phyloP scores from a whole-genome alignment of 1,140 invertebrate genomes.

The Macrotrachela quadricornifera region DNA sequence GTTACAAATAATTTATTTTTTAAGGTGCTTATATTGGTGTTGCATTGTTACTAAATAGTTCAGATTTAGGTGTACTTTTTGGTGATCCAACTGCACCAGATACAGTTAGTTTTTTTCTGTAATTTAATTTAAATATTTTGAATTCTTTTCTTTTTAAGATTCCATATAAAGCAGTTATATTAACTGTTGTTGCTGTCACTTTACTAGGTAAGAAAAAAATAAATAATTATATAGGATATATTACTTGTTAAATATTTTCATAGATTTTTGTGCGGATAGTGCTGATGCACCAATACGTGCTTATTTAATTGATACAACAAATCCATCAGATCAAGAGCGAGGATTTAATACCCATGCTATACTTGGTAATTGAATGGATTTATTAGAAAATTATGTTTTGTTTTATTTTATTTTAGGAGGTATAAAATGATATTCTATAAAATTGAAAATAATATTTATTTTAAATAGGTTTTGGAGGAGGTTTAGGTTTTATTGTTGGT shows the following conservation, averaged over 20 bases:
- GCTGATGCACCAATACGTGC: conserved; percentile 4
- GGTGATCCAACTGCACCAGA: not conserved
- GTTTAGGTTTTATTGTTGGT: conserved; percentile 33
- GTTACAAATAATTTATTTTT: too few relatives aligned
- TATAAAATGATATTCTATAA: too few relatives aligned
- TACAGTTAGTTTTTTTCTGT: not conserved
- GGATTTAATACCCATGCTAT: conserved; percentile 4
- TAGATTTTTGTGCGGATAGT: conserved; percentile 5
- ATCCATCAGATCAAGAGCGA: conserved; percentile 7
- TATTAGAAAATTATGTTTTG: too few relatives aligned
- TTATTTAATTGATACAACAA: conserved; percentile 1
- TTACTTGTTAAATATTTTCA: not conserved
- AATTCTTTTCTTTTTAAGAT: not conserved
- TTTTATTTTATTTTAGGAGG: too few relatives aligned
- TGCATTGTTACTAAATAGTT: not conserved
- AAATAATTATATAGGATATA: too few relatives aligned
- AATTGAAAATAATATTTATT: too few relatives aligned
- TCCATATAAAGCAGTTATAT: not conserved
- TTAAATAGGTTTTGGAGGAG: conserved; percentile 21
- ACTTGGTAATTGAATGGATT: not conserved
- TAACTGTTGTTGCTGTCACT: conserved; percentile 1
- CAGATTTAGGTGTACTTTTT: not conserved
- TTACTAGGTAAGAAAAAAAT: not conserved
- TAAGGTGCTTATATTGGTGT: not conserved
- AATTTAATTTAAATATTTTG: not conserved